phyloP scores from a whole-genome alignment of 1,140 invertebrate species.

The Fopius arisanus region DNA sequence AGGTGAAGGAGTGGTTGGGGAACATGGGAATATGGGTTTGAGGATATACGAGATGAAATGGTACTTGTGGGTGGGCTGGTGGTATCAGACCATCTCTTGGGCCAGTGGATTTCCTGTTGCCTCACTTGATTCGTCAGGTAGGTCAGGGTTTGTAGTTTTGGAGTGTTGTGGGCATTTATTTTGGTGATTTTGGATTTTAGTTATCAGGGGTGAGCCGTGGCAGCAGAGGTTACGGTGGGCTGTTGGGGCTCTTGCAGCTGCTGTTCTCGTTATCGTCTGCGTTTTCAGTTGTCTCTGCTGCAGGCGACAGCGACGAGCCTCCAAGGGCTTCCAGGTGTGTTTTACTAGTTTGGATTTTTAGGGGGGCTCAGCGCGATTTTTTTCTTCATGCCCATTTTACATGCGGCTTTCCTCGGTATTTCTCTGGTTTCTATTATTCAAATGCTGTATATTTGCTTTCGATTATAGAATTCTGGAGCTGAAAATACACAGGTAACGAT shows the following conservation, averaged over 20 bases:
- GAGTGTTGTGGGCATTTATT: too few species aligned
- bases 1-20: not conserved
- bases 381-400: too few species aligned
- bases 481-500: slow-evolving; percentile 47
- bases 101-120: slow-evolving; percentile 19
- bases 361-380: too few species aligned
- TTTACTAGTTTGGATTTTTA: not conserved
- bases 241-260: slow-evolving; percentile 45
- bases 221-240: slow-evolving; percentile 40
- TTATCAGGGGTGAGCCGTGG: not conserved
- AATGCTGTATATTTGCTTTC: slow-evolving; percentile 26
- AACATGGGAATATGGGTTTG: slow-evolving; percentile 25
- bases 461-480: slow-evolving; percentile 51
- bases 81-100: slow-evolving; percentile 6
- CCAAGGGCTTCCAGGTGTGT: slow-evolving; percentile 59
- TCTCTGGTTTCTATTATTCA: not conserved
- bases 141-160: not conserved
- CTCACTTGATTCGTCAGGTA: slow-evolving; percentile 18
- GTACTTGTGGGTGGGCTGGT: slow-evolving; percentile 25
- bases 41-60: slow-evolving; percentile 23
- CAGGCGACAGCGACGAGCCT: slow-evolving; percentile 48
- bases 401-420: too few species aligned
- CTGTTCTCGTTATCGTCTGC: slow-evolving; percentile 53
- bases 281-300: slow-evolving; percentile 59
- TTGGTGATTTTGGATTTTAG: not conserved